phyloP scores from a whole-genome alignment of 2,797 vertebrate species.

The Cryptoblepharus egeriae region DNA sequence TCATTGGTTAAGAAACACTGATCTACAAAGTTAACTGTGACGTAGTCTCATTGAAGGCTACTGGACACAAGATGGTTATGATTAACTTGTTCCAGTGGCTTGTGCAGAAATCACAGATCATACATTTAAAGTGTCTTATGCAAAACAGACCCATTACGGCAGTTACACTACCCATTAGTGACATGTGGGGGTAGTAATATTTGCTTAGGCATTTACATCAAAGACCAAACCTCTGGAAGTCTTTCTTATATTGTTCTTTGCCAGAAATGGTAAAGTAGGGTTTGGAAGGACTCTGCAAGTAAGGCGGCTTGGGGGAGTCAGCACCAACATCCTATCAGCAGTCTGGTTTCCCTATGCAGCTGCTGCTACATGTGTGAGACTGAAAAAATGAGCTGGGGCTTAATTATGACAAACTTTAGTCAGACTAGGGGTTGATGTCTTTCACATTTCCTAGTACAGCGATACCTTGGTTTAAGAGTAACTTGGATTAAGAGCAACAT shows the following conservation, averaged over 20 bases:
- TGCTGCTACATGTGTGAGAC: too few species aligned
- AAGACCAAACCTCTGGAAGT: background rate
- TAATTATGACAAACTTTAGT: background rate
- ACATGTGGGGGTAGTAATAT: too few species aligned
- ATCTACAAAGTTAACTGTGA: background rate
- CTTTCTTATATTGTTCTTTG: background rate
- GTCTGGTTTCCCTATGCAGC: too few species aligned
- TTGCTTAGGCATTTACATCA: background rate
- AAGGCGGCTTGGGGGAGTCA: background rate
- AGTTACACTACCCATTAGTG: too few species aligned
- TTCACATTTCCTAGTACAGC: background rate
- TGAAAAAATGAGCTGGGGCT: too few species aligned
- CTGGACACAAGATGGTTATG: background rate
- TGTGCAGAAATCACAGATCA: background rate
- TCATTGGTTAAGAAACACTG: too few species aligned
- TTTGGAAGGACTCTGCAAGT: too few species aligned
- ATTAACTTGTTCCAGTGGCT: background rate
- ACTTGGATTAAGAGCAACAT: too few species aligned
- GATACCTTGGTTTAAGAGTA: too few species aligned
- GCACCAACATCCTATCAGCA: too few species aligned
- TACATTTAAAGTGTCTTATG: too few species aligned
- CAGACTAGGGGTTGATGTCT: background rate
- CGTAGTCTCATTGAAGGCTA: background rate
- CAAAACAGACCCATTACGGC: too few species aligned
- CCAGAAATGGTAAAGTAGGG: background rate